Evolutionary conservation across 2,113 vertebrate genomes (phyloP), one percentile per base, ranked within the genome.

Genomic region (Callipepla californica): DNA sequence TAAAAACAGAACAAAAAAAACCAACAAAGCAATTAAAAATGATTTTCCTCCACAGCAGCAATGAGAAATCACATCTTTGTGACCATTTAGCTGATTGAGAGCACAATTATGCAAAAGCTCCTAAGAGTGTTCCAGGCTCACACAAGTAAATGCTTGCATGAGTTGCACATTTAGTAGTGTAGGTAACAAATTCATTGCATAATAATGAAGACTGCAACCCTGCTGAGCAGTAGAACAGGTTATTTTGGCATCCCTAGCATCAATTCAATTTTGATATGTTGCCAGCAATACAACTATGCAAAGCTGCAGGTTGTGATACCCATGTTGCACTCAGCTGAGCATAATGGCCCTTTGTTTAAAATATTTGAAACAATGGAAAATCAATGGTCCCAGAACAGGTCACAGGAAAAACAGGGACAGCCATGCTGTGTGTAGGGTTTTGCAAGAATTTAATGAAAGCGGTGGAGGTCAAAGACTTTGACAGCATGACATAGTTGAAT

Each of bases 181-280:
- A 63, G 26, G 45, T 70, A 82, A 75, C 55, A 91, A 92, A 92
- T 81, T 70, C 61, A 79, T 28, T 30, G 44, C 42, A 77, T 30
- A 5, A 23, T 53, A 80, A 89, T 65, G 69, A 87, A 90, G 51
- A 75, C 15, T 83, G 66, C 44, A 91, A 36, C 50, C 26, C 34
- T 76, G 15, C n/a, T 75, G 58, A 77, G 80, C 80, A 79, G 66
- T 32, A 89, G 53, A 93, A 85, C 73, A 88, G 44, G 90, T 88
- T 94, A 45, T 89, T 90, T 92, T 68, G 42, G 55, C 58, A 89
- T 78, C 42, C 11, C 9, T 75, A 67, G 84, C 58, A 48, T 25
- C 20, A 23, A 51, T 89, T 75, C 47, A 26, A 6, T 92, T 93
- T 81, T 90, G 28, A 83, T 75, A 13, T 7, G 48, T 50, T 83